These are phyloP conservation scores for Schrankia costaestrigalis DNA, from an alignment of 2,888 invertebrate species.

Conservation along the genomic window DNA sequence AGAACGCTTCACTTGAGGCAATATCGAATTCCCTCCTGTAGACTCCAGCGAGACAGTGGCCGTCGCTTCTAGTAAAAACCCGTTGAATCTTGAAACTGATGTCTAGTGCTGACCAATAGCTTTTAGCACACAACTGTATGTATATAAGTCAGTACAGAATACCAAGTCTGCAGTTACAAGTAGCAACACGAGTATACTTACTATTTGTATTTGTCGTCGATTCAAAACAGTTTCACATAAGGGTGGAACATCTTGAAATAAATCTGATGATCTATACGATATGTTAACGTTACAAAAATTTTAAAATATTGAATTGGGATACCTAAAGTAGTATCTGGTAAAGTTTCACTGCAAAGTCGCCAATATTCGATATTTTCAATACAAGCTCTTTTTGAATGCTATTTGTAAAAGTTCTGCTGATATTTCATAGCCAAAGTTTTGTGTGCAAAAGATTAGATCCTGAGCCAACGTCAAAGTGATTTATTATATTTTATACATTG, in stretches of 20 bases:
- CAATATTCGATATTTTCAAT: conserved; percentile 57
- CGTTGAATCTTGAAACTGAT: conserved; percentile 18
- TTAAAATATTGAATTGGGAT: conserved; percentile 30
- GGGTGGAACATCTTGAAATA: too few relatives aligned
- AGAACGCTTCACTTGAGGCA: conserved; percentile 56
- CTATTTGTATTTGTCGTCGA: too few relatives aligned
- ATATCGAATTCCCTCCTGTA: conserved; percentile 61
- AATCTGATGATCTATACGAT: conserved; percentile 1
- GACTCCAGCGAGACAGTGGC: conserved; percentile 26
- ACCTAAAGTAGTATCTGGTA: conserved; percentile 27
- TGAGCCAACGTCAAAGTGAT: conserved; percentile 42
- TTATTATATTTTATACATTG: conserved; percentile 33
- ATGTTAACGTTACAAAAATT: conserved; percentile 24
- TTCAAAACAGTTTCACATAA: too few relatives aligned
- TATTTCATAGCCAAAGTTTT: conserved; percentile 53
- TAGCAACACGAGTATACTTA: too few relatives aligned
- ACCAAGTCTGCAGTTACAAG: too few relatives aligned
- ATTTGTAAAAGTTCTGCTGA: conserved; percentile 51
- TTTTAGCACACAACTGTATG: too few relatives aligned
- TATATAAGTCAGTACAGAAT: too few relatives aligned
- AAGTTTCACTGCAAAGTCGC: conserved; percentile 44
- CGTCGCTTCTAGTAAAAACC: conserved; percentile 37
- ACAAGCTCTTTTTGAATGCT: conserved; percentile 49
- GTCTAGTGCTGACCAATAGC: too few relatives aligned
- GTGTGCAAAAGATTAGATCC: conserved; percentile 43